These are phyloP conservation scores for Vultur gryphus DNA, from an alignment of 2,797 vertebrate species.

Conservation along the genomic window DNA sequence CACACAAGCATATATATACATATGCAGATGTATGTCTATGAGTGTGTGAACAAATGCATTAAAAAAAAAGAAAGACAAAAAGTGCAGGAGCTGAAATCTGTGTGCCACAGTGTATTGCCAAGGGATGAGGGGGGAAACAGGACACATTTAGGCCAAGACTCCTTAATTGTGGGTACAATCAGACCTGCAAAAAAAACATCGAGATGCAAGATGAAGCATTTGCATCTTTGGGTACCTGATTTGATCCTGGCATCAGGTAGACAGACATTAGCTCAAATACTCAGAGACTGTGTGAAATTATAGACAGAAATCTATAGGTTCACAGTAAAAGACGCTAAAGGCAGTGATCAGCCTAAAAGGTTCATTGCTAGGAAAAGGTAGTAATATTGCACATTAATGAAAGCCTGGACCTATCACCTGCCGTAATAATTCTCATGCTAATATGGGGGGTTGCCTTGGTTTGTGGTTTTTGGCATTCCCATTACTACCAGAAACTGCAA, in stretches of 20 bases:
- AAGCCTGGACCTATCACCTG: slow-evolving; percentile 43
- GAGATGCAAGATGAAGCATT: not conserved
- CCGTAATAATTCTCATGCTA: slow-evolving; percentile 45
- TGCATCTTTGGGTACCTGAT: not conserved
- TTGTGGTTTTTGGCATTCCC: slow-evolving; percentile 38
- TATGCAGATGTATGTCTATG: accelerated
- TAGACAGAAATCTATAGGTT: not conserved
- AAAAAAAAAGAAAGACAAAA: not conserved
- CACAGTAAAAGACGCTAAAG: not conserved
- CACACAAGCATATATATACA: not conserved
- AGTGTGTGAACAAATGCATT: not conserved
- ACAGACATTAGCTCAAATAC: not conserved
- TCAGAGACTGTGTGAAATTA: not conserved
- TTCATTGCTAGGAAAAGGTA: slow-evolving; percentile 32
- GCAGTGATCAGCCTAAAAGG: slow-evolving; percentile 17
- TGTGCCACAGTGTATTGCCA: not conserved
- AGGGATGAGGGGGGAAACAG: not conserved
- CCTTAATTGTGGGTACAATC: not conserved
- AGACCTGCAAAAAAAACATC: not conserved
- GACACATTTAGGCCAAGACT: not conserved
- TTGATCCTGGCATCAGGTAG: not conserved
- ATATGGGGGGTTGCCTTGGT: not conserved
- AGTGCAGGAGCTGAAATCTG: not conserved
- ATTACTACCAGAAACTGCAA: slow-evolving; percentile 17
- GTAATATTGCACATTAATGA: slow-evolving; percentile 19